These are phyloP conservation scores for Zaprionus obscuricornis DNA, from an alignment of 2,888 invertebrate species.

Conservation along the genomic window DNA sequence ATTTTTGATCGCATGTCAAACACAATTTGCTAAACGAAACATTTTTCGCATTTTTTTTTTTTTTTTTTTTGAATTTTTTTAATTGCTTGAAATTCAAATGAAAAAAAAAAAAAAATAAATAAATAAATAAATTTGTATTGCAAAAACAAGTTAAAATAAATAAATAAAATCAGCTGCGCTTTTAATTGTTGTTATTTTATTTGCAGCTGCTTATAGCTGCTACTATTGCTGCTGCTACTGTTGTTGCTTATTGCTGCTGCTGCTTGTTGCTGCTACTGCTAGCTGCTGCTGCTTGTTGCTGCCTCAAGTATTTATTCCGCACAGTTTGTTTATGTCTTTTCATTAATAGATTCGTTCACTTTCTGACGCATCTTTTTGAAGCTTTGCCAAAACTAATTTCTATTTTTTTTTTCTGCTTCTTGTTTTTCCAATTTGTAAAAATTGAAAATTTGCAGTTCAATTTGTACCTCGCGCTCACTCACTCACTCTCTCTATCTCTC, in stretches of 20 bases:
- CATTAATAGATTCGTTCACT: conserved; percentile 39
- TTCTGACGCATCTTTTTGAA: conserved; percentile 53
- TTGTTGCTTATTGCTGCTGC: too few relatives aligned
- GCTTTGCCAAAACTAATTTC: conserved; percentile 38
- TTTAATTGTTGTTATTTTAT: background rate
- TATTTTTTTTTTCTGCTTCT: too few relatives aligned
- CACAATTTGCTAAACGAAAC: conserved; percentile 8
- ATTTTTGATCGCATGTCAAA: conserved; percentile 33
- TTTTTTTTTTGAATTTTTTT: too few relatives aligned
- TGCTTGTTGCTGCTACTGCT: too few relatives aligned
- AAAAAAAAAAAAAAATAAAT: conserved; percentile 3
- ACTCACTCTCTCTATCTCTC: too few relatives aligned
- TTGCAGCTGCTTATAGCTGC: background rate
- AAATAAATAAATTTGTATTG: background rate
- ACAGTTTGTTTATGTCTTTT: conserved; percentile 18
- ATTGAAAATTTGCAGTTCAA: too few relatives aligned
- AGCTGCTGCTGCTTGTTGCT: too few relatives aligned
- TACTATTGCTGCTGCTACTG: background rate
- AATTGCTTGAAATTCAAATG: too few relatives aligned
- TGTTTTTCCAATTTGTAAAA: too few relatives aligned
- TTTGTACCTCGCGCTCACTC: too few relatives aligned
- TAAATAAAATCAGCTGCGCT: conserved; percentile 12
- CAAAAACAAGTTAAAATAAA: background rate
- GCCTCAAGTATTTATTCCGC: too few relatives aligned
- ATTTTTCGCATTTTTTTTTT: too few relatives aligned